Conservation (phyloP, 2,113 vertebrate genomes). For the Brevimyrus niger region DNA sequence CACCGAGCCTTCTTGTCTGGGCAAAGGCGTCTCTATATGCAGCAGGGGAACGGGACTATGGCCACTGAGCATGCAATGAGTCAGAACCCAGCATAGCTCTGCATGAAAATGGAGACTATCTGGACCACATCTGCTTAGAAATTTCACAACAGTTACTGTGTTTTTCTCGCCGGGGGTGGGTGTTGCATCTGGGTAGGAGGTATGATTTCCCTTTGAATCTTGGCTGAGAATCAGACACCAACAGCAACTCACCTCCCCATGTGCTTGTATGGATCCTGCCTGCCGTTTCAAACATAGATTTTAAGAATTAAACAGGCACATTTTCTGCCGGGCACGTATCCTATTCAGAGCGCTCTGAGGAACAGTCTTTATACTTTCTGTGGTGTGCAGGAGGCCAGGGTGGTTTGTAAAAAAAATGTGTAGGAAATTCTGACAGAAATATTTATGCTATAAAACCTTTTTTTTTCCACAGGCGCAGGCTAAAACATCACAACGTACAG, state of each 20-base stretch:
- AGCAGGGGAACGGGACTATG: not conserved
- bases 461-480: not conserved
- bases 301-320: not conserved
- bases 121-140: not conserved
- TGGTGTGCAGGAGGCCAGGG: not conserved
- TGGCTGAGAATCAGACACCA: not conserved
- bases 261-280: not conserved
- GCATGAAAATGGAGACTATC: not conserved
- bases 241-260: not conserved
- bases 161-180: not conserved
- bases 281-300: not conserved
- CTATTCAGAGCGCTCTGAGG: not conserved
- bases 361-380: not conserved
- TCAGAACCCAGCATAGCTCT: not conserved
- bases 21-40: not conserved
- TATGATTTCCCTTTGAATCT: not conserved
- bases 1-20: not conserved
- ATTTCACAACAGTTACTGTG: not conserved
- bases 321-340: not conserved
- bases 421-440: slow-evolving; percentile 10
- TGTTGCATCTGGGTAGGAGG: not conserved
- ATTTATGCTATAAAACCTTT: slow-evolving; percentile 13
- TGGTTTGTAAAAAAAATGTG: not conserved
- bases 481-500: not conserved
- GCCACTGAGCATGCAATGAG: not conserved